Conservation (phyloP, 2,797 vertebrate species). For the Linurgus olivaceus region DNA sequence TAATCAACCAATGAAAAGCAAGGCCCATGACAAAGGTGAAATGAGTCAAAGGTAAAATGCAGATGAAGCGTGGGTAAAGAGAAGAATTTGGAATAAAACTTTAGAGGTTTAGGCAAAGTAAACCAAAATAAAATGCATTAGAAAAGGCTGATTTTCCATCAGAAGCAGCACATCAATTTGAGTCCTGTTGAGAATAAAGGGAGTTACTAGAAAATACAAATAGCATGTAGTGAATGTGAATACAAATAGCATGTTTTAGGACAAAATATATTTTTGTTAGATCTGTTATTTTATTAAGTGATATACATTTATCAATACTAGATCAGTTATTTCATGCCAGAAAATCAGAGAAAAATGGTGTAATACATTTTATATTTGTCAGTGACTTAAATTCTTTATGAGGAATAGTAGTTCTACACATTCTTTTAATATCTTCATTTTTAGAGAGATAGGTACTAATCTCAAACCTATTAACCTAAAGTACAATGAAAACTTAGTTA, state of each 20-base stretch:
- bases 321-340: background rate
- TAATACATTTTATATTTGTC: background rate
- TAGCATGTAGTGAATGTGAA: background rate
- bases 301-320: background rate
- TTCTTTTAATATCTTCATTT: background rate
- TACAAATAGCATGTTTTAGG: background rate
- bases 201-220: background rate
- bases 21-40: background rate
- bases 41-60: background rate
- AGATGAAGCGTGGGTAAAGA: background rate
- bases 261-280: background rate
- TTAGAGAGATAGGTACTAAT: background rate
- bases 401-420: background rate
- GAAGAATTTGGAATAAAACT: conserved; percentile 36
- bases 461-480: background rate
- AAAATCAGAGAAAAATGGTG: background rate
- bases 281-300: background rate
- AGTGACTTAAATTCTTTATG: background rate
- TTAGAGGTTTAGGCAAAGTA: conserved; percentile 37
- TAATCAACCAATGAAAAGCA: conserved; percentile 19
- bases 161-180: background rate
- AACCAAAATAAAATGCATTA: background rate
- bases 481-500: background rate
- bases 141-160: background rate
- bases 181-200: background rate